A percentile compares a stretch with the other conserved stretches of the same genome.
These are phyloP conservation scores for Echiichthys vipera DNA, from an alignment of 2,797 vertebrate species.

Conservation along the genomic window DNA sequence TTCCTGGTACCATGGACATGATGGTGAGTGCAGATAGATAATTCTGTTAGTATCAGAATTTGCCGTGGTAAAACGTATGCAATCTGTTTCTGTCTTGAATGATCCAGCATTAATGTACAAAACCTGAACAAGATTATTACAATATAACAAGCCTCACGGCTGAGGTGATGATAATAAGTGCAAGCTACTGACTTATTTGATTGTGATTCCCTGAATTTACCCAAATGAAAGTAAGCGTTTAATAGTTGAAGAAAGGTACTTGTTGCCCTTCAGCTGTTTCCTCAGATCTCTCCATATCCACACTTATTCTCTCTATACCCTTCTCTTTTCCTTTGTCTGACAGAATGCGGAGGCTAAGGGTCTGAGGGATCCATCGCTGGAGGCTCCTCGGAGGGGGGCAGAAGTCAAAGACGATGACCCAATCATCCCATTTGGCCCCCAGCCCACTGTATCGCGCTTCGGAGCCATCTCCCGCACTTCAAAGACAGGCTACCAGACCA, in stretches of 20 bases:
- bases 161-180: not conserved
- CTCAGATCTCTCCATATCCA: not conserved
- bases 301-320: not conserved
- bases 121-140: not conserved
- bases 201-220: not conserved
- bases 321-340: not conserved
- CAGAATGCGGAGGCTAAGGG: conserved; percentile 94
- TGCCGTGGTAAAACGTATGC: not conserved
- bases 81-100: not conserved
- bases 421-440: conserved; percentile 97
- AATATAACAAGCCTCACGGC: not conserved
- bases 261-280: not conserved
- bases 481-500: conserved; percentile 94
- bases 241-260: not conserved
- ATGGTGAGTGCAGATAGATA: conserved; percentile 84
- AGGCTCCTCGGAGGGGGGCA: conserved; percentile 90
- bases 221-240: not conserved
- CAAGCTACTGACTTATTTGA: not conserved
- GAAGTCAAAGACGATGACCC: conserved; percentile 96
- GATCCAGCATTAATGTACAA: not conserved
- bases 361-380: conserved; percentile 90
- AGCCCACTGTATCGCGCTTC: conserved; percentile 97
- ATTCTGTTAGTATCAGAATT: not conserved
- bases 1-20: conserved; percentile 91
- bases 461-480: conserved; percentile 98